phyloP scores from a whole-genome alignment of 1,140 invertebrate genomes.

The Meloidogyne exigua region DNA sequence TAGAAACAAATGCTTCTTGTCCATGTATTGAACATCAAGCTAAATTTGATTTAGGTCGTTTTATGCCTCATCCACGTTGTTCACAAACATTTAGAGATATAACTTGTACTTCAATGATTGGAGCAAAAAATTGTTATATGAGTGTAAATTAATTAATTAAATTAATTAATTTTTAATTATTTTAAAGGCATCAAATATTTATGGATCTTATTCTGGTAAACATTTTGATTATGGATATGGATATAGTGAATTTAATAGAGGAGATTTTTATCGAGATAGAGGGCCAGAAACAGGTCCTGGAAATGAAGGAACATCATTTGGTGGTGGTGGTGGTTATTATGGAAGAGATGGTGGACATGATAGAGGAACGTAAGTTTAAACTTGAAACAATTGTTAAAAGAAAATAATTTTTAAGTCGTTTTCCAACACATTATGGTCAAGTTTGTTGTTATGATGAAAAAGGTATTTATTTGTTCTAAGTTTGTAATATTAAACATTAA shows the following conservation, averaged over 20 bases:
- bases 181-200: conserved; percentile 57
- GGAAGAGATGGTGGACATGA: conserved; percentile 13
- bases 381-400: neutral
- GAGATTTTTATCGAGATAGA: conserved; percentile 13
- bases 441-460: conserved; percentile 63
- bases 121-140: conserved; percentile 61
- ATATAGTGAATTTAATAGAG: conserved; percentile 8
- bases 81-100: conserved; percentile 63
- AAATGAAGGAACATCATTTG: neutral
- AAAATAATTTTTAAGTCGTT: conserved; percentile 43
- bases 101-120: conserved; percentile 61
- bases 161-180: neutral
- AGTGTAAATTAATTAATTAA: conserved; percentile 4
- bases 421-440: conserved; percentile 63
- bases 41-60: conserved; percentile 58
- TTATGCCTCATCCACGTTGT: conserved; percentile 63
- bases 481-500: no score
- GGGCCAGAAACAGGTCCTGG: neutral
- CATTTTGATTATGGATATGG: conserved; percentile 45
- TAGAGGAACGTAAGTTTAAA: conserved; percentile 15
- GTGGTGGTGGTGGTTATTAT: conserved; percentile 20
- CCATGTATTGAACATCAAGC: conserved; percentile 62
- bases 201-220: conserved; percentile 50
- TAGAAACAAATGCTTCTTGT: conserved; percentile 63
- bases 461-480: no score